Conservation (phyloP, 2,888 invertebrate species). For the Brachynemurus nebulosus region DNA sequence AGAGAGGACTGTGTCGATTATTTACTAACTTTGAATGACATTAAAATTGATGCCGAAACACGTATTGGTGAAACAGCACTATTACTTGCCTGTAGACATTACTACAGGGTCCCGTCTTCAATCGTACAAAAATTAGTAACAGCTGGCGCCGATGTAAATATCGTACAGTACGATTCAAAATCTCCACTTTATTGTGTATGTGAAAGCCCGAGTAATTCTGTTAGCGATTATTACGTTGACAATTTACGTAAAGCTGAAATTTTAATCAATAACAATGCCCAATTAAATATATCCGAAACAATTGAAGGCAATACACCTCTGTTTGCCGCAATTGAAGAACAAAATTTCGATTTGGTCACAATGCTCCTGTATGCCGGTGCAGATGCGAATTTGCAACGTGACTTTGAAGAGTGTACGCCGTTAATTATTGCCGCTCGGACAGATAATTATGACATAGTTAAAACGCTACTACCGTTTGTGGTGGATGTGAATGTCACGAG, state of each 20-base stretch:
- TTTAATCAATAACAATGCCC: neutral
- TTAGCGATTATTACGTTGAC: neutral
- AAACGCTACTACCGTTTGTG: neutral
- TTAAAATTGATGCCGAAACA: conserved; percentile 7
- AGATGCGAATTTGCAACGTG: conserved; percentile 3
- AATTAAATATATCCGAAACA: conserved; percentile 3
- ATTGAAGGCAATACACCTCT: conserved; percentile 9
- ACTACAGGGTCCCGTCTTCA: neutral
- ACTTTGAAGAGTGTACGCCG: conserved; percentile 2
- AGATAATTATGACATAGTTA: neutral
- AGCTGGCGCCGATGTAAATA: conserved; percentile 10
- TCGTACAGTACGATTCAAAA: conserved; percentile 8
- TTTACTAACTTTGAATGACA: conserved; percentile 5
- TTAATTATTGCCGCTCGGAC: conserved; percentile 5
- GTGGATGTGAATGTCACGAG: conserved; percentile 7
- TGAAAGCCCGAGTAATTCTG: neutral
- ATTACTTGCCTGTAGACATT: conserved; percentile 8
- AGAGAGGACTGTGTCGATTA: conserved; percentile 11
- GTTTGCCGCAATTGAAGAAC: neutral
- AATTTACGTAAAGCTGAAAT: conserved; percentile 7
- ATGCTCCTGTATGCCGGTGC: conserved; percentile 4
- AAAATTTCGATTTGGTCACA: conserved; percentile 1
- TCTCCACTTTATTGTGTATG: conserved; percentile 11
- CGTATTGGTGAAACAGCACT: conserved; percentile 9
- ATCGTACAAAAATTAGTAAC: conserved; percentile 6